Evolutionary conservation across 2,113 vertebrate genomes (phyloP).

Genomic region (Lichenostomus cassidix): DNA sequence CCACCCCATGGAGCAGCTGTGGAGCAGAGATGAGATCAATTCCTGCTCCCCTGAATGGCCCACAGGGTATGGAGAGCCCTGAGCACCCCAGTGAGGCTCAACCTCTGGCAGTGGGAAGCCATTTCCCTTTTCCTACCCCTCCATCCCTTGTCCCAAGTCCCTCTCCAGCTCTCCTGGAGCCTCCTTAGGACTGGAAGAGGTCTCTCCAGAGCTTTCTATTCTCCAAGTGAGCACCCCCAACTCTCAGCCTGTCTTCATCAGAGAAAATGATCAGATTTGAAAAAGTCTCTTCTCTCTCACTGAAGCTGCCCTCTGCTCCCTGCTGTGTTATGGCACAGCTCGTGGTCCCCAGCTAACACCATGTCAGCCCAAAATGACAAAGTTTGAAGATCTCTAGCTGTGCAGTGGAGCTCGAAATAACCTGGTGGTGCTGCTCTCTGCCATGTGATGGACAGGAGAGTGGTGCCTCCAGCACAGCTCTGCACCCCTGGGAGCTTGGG

Average conservation of each 20-base stretch:
- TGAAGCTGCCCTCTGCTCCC: not conserved
- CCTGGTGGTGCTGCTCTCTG: not conserved
- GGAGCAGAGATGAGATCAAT: not conserved
- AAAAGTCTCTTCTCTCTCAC: not conserved
- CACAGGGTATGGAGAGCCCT: not conserved
- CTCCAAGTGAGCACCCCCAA: not conserved
- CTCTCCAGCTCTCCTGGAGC: not conserved
- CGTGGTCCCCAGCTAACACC: not conserved
- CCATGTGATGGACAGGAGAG: not conserved
- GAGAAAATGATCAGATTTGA: no score
- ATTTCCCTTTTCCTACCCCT: not conserved
- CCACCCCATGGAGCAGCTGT: not conserved
- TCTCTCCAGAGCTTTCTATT: not conserved
- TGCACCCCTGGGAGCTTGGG: not conserved
- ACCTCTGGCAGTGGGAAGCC: not conserved
- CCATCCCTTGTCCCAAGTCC: not conserved
- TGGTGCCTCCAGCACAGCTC: not conserved
- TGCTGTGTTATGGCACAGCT: not conserved
- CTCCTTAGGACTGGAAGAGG: not conserved
- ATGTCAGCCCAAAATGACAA: not conserved
- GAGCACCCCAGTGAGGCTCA: not conserved
- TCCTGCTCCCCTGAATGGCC: not conserved
- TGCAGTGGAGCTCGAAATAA: rapidly evolving
- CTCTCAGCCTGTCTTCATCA: not conserved
- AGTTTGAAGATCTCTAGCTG: not conserved